phyloP scores from a whole-genome alignment of 2,888 invertebrate genomes.

The Zaprionus bogoriensis region DNA sequence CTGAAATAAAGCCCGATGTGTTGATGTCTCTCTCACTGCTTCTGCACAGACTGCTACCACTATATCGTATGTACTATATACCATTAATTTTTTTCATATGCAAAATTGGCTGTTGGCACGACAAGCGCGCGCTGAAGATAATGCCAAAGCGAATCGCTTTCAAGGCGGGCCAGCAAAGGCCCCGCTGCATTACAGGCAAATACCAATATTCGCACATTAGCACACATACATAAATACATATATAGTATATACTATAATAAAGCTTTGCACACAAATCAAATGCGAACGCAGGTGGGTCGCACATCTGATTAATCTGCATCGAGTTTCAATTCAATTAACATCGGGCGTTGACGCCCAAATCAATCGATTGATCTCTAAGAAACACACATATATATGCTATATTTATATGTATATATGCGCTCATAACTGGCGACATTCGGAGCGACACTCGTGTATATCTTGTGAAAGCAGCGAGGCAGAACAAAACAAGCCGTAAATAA shows the following conservation, averaged over 20 bases:
- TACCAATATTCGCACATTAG: constrained; percentile 10
- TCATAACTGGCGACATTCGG: background rate
- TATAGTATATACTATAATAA: background rate
- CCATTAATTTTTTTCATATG: no score
- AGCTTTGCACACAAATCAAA: no score
- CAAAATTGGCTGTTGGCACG: constrained; percentile 71
- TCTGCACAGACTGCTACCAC: constrained; percentile 53
- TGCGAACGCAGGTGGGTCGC: background rate
- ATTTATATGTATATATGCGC: background rate
- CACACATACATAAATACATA: background rate
- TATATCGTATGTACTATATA: no score
- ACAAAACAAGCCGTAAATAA: constrained; percentile 47
- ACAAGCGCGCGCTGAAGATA: constrained; percentile 25
- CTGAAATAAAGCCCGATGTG: constrained; percentile 55
- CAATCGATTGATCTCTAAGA: background rate
- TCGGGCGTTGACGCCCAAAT: background rate
- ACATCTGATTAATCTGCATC: background rate
- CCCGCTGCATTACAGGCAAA: background rate
- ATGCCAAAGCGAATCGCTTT: constrained; percentile 19
- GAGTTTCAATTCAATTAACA: background rate
- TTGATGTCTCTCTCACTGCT: constrained; percentile 28
- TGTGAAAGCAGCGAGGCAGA: constrained; percentile 30
- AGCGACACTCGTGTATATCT: constrained; percentile 6
- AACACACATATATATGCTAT: no score
- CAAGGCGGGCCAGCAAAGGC: constrained; percentile 15